A percentile compares a stretch with the other conserved stretches of the same genome.
Conservation (phyloP, 2,113 vertebrate genomes). For the Maccullochella peelii region DNA sequence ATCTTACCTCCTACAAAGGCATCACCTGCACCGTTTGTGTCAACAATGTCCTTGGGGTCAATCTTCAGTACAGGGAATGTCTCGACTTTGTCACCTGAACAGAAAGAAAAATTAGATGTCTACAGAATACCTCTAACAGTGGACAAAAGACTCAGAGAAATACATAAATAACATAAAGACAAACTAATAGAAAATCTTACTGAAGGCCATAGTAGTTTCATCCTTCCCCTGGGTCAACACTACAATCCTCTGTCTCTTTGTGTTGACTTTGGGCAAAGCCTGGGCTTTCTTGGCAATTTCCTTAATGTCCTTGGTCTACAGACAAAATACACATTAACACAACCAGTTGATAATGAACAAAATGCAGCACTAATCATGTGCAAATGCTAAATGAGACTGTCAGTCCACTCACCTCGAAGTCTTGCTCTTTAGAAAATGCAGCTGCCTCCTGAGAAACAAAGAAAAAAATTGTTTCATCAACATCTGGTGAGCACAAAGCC, state of each 20-base stretch:
- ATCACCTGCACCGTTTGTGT: conserved; percentile 98
- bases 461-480: conserved; percentile 45
- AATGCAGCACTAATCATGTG: conserved; percentile 1
- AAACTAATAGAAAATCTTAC: conserved; percentile 75
- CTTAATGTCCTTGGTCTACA: conserved; percentile 92
- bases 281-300: conserved; percentile 94
- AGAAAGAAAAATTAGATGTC: conserved; percentile 38
- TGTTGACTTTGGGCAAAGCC: conserved; percentile 92
- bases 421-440: conserved; percentile 93
- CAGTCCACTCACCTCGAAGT: conserved; percentile 93
- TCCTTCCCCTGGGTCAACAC: conserved; percentile 96
- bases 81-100: conserved; percentile 85
- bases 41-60: conserved; percentile 93
- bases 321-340: conserved; percentile 42
- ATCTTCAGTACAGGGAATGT: conserved; percentile 91
- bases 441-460: conserved; percentile 92
- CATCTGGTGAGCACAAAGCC: background rate
- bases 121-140: background rate
- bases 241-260: conserved; percentile 90
- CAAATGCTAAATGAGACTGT: conserved; percentile 35
- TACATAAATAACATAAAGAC: background rate
- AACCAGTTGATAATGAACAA: conserved; percentile 2
- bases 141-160: too few species aligned
- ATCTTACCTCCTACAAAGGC: conserved; percentile 96
- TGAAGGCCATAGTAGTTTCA: conserved; percentile 88